Conservation (phyloP, 2,888 invertebrate genomes). For the Aromia moschata region DNA sequence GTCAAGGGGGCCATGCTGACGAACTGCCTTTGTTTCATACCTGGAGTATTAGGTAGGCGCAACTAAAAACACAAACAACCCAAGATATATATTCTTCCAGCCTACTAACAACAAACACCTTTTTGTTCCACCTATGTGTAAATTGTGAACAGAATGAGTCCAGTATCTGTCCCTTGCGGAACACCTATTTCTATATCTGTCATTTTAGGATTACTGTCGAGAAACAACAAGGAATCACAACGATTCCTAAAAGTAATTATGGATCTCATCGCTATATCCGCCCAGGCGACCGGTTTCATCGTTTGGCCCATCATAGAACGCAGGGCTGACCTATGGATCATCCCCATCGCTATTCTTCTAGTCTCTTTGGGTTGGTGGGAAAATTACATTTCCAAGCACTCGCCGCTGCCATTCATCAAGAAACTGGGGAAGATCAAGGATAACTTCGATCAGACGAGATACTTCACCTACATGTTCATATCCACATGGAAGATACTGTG, state of each 20-base stretch:
- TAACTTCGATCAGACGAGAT: constrained; percentile 80
- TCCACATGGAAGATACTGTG: constrained; percentile 90
- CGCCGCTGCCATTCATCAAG: constrained; percentile 81
- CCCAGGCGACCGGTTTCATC: constrained; percentile 90
- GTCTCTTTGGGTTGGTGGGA: constrained; percentile 97
- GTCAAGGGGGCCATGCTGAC: constrained; percentile 96
- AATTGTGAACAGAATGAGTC: neutral
- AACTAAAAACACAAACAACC: neutral
- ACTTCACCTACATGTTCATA: constrained; percentile 89
- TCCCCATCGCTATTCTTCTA: constrained; percentile 84
- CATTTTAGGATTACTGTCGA: constrained; percentile 82
- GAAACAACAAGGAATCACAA: constrained; percentile 83
- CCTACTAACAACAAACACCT: no score
- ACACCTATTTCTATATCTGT: no score
- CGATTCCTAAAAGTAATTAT: constrained; percentile 80
- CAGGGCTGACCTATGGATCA: constrained; percentile 81
- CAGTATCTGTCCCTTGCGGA: neutral
- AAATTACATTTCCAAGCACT: constrained; percentile 90
- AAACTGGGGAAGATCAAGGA: constrained; percentile 81
- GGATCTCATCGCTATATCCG: constrained; percentile 85
- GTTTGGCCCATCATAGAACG: constrained; percentile 89
- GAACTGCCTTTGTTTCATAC: constrained; percentile 93
- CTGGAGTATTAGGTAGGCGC: constrained; percentile 72
- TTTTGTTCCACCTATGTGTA: no score
- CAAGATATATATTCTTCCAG: no score